Percentiles rank a stretch among this genome's conserved stretches.
phyloP scores from a whole-genome alignment of 2,888 invertebrate genomes.

The Acrobeloides nanus region DNA sequence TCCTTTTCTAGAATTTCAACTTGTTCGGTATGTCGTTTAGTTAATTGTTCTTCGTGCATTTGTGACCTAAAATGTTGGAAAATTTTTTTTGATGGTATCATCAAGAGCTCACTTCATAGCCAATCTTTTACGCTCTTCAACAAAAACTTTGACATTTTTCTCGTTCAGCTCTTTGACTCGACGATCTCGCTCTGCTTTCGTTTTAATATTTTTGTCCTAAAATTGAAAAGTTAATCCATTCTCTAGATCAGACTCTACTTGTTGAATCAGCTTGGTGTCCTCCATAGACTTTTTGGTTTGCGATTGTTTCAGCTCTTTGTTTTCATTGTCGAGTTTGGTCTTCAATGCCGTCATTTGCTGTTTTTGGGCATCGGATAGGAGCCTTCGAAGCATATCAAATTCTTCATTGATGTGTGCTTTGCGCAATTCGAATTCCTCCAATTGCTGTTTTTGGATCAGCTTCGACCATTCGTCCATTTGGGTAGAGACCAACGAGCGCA shows the following conservation, averaged over 20 bases:
- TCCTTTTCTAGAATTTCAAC: conserved; percentile 42
- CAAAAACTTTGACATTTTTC: conserved; percentile 60
- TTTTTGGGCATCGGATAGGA: conserved; percentile 75
- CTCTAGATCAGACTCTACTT: conserved; percentile 23
- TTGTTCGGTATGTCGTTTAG: conserved; percentile 45
- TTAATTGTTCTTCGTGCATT: conserved; percentile 48
- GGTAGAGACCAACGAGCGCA: conserved; percentile 69
- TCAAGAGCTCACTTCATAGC: conserved; percentile 33
- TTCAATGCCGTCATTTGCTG: conserved; percentile 53
- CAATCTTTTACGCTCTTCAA: conserved; percentile 51
- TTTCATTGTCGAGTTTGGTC: conserved; percentile 61
- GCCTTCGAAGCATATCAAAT: conserved; percentile 63
- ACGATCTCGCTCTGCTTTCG: conserved; percentile 81
- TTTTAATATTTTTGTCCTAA: conserved; percentile 86
- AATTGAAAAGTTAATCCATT: conserved; percentile 56
- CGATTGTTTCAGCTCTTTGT: conserved; percentile 85
- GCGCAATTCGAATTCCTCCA: conserved; percentile 69
- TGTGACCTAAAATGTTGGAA: conserved; percentile 33
- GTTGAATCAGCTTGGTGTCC: conserved; percentile 80
- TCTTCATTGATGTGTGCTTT: conserved; percentile 64
- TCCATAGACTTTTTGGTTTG: conserved; percentile 96
- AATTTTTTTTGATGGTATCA: neutral
- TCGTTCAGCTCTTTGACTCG: conserved; percentile 83
- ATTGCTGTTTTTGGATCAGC: conserved; percentile 70
- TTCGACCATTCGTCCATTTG: conserved; percentile 92